A percentile compares a stretch with the other conserved stretches of the same genome.
phyloP scores from a whole-genome alignment of 2,888 invertebrate genomes.

The Drosophila recens region DNA sequence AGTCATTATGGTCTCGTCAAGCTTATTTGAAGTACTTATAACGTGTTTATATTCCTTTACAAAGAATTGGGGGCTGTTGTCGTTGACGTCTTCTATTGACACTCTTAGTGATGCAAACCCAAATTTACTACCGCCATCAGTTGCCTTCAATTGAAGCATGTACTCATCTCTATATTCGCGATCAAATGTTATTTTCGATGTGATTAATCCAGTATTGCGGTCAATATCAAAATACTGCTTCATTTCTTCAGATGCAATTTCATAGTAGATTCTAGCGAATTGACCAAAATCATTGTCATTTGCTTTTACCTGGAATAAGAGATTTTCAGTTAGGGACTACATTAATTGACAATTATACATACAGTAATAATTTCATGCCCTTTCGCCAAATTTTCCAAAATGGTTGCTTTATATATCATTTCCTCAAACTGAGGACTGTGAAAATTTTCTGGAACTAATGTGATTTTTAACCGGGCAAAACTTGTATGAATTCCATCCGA shows the following conservation, averaged over 20 bases:
- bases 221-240: slow-evolving; percentile 91
- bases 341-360: slow-evolving; percentile 35
- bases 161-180: slow-evolving; percentile 89
- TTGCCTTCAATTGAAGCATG: slow-evolving; percentile 92
- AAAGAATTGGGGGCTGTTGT: slow-evolving; percentile 92
- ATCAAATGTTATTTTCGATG: slow-evolving; percentile 90
- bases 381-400: slow-evolving; percentile 92
- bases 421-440: slow-evolving; percentile 92
- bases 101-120: slow-evolving; percentile 92
- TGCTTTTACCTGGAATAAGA: slow-evolving; percentile 88
- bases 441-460: slow-evolving; percentile 91
- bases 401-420: slow-evolving; percentile 91
- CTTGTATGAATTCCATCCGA: slow-evolving; percentile 98
- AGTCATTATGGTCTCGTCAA: slow-evolving; percentile 87
- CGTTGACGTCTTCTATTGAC: slow-evolving; percentile 93
- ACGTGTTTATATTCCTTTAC: slow-evolving; percentile 92
- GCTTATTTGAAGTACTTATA: slow-evolving; percentile 87
- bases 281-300: slow-evolving; percentile 93
- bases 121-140: slow-evolving; percentile 92
- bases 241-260: slow-evolving; percentile 91
- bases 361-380: slow-evolving; percentile 91
- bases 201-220: slow-evolving; percentile 89
- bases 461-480: slow-evolving; percentile 92
- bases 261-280: slow-evolving; percentile 91
- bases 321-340: neutral